Conservation (phyloP, 2,113 vertebrate genomes). For the Brachyhypopomus occidentalis region DNA sequence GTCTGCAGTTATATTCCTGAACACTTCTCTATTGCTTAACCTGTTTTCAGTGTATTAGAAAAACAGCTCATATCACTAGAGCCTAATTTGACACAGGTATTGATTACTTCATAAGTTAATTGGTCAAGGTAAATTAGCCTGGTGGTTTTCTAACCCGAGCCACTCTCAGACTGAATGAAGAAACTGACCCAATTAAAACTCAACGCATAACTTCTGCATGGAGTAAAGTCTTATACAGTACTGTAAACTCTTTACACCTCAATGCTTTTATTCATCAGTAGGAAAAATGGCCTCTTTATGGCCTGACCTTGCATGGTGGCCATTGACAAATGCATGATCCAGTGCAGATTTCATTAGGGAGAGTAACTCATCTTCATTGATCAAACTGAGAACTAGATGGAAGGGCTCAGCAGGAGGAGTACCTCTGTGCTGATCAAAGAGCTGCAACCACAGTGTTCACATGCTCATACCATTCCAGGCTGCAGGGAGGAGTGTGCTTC, state of each 20-base stretch:
- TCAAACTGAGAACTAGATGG: conserved; percentile 62
- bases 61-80: conserved; percentile 27
- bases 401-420: conserved; percentile 53
- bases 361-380: conserved; percentile 73
- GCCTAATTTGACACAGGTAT: conserved; percentile 53
- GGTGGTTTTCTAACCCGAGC: conserved; percentile 47
- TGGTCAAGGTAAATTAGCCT: conserved; percentile 64
- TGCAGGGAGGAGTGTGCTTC: conserved; percentile 18
- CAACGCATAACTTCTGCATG: conserved; percentile 57
- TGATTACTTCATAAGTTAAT: conserved; percentile 65
- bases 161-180: conserved; percentile 53
- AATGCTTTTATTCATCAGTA: conserved; percentile 34
- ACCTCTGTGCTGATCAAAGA: conserved; percentile 52
- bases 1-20: conserved; percentile 63
- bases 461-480: conserved; percentile 39
- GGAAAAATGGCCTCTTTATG: conserved; percentile 63
- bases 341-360: conserved; percentile 67
- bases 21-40: conserved; percentile 62
- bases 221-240: conserved; percentile 52
- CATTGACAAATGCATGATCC: conserved; percentile 69
- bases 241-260: conserved; percentile 62
- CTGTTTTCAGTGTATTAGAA: conserved; percentile 28
- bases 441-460: conserved; percentile 39
- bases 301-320: conserved; percentile 67
- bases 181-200: conserved; percentile 66